A percentile compares a stretch with the other conserved stretches of the same genome.
Conservation (phyloP, 2,113 vertebrate genomes). For the Synodontis membranacea region DNA sequence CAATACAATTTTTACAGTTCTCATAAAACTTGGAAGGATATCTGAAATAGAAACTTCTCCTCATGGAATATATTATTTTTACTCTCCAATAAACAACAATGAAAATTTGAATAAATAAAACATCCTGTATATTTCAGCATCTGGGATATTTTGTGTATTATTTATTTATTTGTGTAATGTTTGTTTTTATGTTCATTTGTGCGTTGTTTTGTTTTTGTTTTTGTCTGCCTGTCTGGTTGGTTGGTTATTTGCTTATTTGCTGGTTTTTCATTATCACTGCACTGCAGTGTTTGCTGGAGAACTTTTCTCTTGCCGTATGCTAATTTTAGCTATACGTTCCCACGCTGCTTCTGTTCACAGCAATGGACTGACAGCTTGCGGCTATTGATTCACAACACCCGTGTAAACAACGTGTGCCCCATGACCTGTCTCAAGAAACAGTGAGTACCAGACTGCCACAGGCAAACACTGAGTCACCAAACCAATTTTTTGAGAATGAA, state of each 20-base stretch:
- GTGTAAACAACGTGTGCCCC: conserved; percentile 96
- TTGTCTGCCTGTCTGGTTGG: not conserved
- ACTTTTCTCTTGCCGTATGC: not conserved
- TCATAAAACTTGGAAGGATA: not conserved
- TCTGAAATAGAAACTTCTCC: not conserved
- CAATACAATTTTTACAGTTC: not conserved
- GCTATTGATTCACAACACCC: conserved; percentile 95
- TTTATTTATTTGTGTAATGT: not conserved
- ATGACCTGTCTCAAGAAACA: conserved; percentile 99
- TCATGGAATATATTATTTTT: not conserved
- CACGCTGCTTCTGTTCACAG: conserved; percentile 65
- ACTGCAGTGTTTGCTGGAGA: not conserved
- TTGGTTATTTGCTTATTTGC: not conserved
- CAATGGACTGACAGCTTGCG: conserved; percentile 94
- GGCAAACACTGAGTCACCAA: conserved; percentile 14
- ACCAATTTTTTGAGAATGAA: not conserved
- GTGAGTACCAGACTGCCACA: conserved; percentile 74
- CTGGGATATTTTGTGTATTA: not conserved
- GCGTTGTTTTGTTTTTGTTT: not conserved
- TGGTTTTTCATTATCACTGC: not conserved
- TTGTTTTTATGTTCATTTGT: not conserved
- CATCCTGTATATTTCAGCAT: not conserved
- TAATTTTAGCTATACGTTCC: conserved; percentile 21
- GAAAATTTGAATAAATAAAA: not conserved
- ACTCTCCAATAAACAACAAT: not conserved